Base-by-base conservation (phyloP, 2,888 invertebrate species). In the Steinernema carpocapsae region DNA sequence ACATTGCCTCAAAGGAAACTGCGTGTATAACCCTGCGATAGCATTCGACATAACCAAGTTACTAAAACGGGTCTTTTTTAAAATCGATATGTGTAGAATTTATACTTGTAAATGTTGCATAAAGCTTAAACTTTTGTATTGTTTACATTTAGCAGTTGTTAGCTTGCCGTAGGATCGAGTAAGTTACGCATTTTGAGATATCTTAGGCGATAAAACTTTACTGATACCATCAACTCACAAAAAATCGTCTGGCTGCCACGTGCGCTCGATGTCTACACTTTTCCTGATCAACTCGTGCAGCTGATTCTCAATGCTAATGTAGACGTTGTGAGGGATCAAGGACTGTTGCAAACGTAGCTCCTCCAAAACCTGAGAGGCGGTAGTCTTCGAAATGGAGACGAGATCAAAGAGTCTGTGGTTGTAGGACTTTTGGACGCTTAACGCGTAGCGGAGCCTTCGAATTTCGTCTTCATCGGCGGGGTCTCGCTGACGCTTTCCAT, bases 231-330 rank as follows among this genome's bases (percentile, higher is more conserved):
- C 3, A 3, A n/a, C 29, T 32, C 19, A 64, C 32, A 32, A 17
- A 17, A 32, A 64, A 26, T 64, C 64, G 2, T 64, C 64, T 17
- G 29, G 17, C 29, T 14, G 4, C 17, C 22, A 29, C 37, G 64
- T 29, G 2, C 64, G 64, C 32, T 64, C 64, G 32, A 64, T 64
- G n/a, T 64, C 64, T 2, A n/a, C 64, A 17, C 22, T 26, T n/a
- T 64, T 64, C 19, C 64, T 64, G 7, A 26, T 64, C 32, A 64
- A 32, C 19, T 64, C 64, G 17, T 64, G 64, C 32, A 64, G 26
- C 64, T 64, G 64, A 17, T 64, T 64, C 37, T 64, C 64, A 2
- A 64, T 64, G 64, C 32, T 64, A 17, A 64, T 64, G 64, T 64
- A 64, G 26, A 32, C 19, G 32, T 32, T 1, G 14, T 64, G 64